A percentile compares a stretch with the other conserved stretches of the same genome.
Evolutionary conservation across 2,888 invertebrate species (phyloP).

Genomic region (Tiliacea citrago): DNA sequence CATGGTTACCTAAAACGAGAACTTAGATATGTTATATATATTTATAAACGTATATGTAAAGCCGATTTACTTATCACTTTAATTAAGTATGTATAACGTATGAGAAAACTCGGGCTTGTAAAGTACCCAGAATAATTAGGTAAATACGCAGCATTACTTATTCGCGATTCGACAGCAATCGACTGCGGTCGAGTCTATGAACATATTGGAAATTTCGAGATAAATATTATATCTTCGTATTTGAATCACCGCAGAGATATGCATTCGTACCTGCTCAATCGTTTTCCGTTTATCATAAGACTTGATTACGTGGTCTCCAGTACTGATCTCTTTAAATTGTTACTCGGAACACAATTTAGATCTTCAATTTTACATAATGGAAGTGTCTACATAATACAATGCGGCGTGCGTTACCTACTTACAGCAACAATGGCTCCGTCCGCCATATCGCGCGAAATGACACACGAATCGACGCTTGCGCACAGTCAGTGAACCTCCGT

Average conservation of each 20-base stretch:
- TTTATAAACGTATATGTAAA: conserved; percentile 16
- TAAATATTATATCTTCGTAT: conserved; percentile 51
- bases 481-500: conserved; percentile 84
- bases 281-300: conserved; percentile 21
- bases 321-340: conserved; percentile 3
- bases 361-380: conserved; percentile 55
- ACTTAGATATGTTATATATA: conserved; percentile 6
- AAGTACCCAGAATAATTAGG: conserved; percentile 26
- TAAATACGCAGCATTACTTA: conserved; percentile 36
- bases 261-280: conserved; percentile 24
- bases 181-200: conserved; percentile 29
- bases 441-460: conserved; percentile 79
- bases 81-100: not conserved
- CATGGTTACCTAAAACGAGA: conserved; percentile 5
- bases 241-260: conserved; percentile 24
- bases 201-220: conserved; percentile 38
- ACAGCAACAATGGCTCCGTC: conserved; percentile 78
- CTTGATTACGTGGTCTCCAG: not conserved
- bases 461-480: conserved; percentile 77
- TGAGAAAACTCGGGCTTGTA: not conserved
- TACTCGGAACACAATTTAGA: conserved; percentile 21
- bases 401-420: conserved; percentile 70
- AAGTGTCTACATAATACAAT: conserved; percentile 68
- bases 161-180: conserved; percentile 43
- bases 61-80: conserved; percentile 16